phyloP scores from a whole-genome alignment of 2,113 vertebrate species.

The Cairina moschata region DNA sequence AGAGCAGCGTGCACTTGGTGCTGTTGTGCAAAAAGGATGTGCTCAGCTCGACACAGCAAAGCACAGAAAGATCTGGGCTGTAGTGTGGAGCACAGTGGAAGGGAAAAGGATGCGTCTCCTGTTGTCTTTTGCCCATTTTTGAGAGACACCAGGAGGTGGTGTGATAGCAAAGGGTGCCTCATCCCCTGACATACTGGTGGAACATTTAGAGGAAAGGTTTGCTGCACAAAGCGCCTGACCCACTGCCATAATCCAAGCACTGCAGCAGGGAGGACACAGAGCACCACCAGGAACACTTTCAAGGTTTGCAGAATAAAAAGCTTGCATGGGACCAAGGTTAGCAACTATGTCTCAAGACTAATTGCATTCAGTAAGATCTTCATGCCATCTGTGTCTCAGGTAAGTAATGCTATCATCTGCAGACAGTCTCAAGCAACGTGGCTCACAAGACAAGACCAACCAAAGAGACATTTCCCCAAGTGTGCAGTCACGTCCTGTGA shows the following conservation, averaged over 20 bases:
- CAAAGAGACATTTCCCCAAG: neutral
- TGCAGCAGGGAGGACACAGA: neutral
- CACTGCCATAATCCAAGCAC: neutral
- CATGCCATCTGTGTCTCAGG: neutral
- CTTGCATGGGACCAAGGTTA: neutral
- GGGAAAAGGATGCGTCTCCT: neutral
- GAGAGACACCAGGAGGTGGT: neutral
- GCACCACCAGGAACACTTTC: neutral
- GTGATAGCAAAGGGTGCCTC: neutral
- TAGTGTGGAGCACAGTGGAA: neutral
- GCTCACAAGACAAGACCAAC: neutral
- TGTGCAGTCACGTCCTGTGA: neutral
- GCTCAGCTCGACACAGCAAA: slow-evolving; percentile 2
- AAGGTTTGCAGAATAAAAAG: neutral
- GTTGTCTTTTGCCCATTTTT: neutral
- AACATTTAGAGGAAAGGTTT: neutral
- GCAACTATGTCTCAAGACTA: neutral
- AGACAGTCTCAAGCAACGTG: neutral
- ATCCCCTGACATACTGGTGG: neutral
- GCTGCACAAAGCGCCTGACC: neutral
- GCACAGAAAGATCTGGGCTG: neutral
- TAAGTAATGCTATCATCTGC: neutral
- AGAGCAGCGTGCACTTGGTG: fast-evolving
- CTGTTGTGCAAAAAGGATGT: neutral
- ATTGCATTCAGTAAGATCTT: neutral